phyloP scores from a whole-genome alignment of 2,113 vertebrate genomes.

The Pedetes capensis region DNA sequence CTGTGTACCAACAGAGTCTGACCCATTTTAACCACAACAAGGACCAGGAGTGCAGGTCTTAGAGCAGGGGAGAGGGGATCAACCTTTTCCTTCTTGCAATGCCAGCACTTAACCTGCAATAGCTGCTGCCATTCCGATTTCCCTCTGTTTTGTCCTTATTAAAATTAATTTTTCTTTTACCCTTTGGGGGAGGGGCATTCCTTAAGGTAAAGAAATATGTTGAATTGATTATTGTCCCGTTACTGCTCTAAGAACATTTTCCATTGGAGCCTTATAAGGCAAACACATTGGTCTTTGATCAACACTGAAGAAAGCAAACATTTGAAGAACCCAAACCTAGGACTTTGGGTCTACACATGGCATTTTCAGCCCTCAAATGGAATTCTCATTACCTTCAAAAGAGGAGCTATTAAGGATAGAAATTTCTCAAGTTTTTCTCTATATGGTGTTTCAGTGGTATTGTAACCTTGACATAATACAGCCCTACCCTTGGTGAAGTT shows the following conservation, averaged over 20 bases:
- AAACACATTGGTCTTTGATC: constrained; percentile 61
- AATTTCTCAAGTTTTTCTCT: constrained; percentile 34
- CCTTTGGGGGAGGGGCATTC: neutral
- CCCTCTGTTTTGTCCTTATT: constrained; percentile 19
- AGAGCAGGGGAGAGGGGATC: neutral
- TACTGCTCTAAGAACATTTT: constrained; percentile 60
- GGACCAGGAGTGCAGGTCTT: neutral
- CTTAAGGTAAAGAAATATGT: constrained; percentile 35
- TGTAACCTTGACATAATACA: neutral
- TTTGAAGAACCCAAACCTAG: constrained; percentile 22
- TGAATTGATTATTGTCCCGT: constrained; percentile 41
- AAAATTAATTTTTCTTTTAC: neutral
- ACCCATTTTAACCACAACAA: constrained; percentile 58
- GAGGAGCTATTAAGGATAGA: neutral
- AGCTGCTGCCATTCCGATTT: neutral
- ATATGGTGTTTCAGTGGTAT: constrained; percentile 6
- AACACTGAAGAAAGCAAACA: constrained; percentile 63
- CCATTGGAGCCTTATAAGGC: constrained; percentile 28
- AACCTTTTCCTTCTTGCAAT: neutral
- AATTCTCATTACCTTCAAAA: constrained; percentile 51
- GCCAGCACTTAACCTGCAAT: neutral
- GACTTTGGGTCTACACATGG: neutral
- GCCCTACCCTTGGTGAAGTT: neutral
- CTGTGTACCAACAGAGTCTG: constrained; percentile 32
- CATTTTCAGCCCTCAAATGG: constrained; percentile 39